Conservation (phyloP, 2,797 vertebrate species). For the Sebastes goodei region DNA sequence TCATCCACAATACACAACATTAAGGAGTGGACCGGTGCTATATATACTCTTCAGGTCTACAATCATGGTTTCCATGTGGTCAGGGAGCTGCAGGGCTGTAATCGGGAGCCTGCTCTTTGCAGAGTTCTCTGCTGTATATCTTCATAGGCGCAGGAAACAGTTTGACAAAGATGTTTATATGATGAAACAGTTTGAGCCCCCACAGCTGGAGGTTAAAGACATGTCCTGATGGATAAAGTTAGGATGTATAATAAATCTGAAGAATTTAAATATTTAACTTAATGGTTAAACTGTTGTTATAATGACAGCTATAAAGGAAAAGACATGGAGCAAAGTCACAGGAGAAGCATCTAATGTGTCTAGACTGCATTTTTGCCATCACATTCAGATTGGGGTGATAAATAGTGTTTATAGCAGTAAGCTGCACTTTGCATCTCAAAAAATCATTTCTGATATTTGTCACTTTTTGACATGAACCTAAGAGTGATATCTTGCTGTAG, state of each 20-base stretch:
- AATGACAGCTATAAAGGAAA: neutral
- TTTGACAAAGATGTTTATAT: slow-evolving; percentile 54
- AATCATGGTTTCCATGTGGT: slow-evolving; percentile 81
- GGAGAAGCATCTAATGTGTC: neutral
- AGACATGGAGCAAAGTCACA: neutral
- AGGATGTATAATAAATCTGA: neutral
- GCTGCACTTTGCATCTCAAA: neutral
- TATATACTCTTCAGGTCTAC: slow-evolving; percentile 79
- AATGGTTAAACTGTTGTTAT: neutral
- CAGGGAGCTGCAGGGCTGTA: slow-evolving; percentile 71
- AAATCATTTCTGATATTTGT: slow-evolving; percentile 40
- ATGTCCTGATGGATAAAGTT: slow-evolving; percentile 5
- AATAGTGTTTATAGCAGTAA: slow-evolving; percentile 32
- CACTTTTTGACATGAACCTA: neutral
- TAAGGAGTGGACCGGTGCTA: slow-evolving; percentile 76
- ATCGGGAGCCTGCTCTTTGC: slow-evolving; percentile 57
- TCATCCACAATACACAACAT: slow-evolving; percentile 57
- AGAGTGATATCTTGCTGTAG: neutral
- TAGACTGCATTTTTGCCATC: neutral
- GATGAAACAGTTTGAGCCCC: slow-evolving; percentile 38
- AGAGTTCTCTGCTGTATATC: slow-evolving; percentile 28
- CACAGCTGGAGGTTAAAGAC: neutral
- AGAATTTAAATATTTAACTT: slow-evolving; percentile 13
- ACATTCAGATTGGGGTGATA: neutral
- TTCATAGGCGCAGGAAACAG: slow-evolving; percentile 53